phyloP scores from a whole-genome alignment of 2,113 vertebrate genomes.

The Lates calcarifer region DNA sequence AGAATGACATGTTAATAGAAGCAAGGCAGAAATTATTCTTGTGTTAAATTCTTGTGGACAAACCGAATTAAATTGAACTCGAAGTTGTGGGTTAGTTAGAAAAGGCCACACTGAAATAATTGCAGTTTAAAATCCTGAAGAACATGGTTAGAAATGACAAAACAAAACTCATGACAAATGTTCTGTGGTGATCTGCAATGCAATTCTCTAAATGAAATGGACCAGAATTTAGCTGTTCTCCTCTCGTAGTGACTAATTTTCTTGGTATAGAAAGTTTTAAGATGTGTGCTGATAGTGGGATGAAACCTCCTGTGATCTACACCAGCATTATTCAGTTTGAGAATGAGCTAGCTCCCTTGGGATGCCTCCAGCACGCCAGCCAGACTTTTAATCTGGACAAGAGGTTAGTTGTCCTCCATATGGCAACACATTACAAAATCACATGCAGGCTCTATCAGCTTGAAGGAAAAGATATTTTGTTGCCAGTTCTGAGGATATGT shows the following conservation, averaged over 20 bases:
- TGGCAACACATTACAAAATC: slow-evolving; percentile 51
- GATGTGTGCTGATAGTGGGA: slow-evolving; percentile 20
- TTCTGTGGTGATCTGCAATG: background rate
- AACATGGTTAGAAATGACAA: background rate
- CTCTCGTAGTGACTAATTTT: background rate
- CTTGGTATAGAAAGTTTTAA: slow-evolving; percentile 4
- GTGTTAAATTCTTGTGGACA: background rate
- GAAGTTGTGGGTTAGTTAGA: background rate
- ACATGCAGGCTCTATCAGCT: slow-evolving; percentile 46
- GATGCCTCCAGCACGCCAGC: slow-evolving; percentile 28
- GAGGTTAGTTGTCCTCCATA: slow-evolving; percentile 56
- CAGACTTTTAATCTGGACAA: slow-evolving; percentile 66
- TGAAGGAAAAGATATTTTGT: slow-evolving; percentile 13
- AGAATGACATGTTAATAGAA: slow-evolving; percentile 2
- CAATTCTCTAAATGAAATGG: background rate
- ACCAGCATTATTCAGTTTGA: slow-evolving; percentile 41
- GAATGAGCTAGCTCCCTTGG: slow-evolving; percentile 45
- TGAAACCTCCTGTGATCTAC: slow-evolving; percentile 40
- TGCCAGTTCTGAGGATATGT: slow-evolving; percentile 45
- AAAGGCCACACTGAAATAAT: background rate
- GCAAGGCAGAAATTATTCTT: background rate
- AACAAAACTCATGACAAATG: background rate
- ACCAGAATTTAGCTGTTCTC: background rate
- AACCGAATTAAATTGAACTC: background rate
- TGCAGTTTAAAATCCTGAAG: background rate